These are phyloP conservation scores for Zonitis immaculata DNA, from an alignment of 2,888 invertebrate species.

Conservation along the genomic window DNA sequence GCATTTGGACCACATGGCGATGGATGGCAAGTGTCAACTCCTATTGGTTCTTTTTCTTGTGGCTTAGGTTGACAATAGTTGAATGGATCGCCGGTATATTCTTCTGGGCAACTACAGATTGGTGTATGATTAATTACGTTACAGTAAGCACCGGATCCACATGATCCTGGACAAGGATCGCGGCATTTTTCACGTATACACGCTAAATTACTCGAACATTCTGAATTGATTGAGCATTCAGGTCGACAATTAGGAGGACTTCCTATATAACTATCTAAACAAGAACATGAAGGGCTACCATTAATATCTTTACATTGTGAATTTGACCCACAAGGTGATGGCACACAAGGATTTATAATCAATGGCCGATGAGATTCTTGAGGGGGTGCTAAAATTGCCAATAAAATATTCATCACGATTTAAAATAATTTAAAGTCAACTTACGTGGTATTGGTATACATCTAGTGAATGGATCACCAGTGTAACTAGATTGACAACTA, in stretches of 20 bases:
- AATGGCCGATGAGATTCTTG: conserved; percentile 36
- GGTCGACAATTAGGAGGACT: conserved; percentile 63
- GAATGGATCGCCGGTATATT: conserved; percentile 62
- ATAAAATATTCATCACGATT: background rate
- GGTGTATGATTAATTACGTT: conserved; percentile 65
- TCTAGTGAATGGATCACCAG: conserved; percentile 71
- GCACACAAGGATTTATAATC: conserved; percentile 58
- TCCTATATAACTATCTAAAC: conserved; percentile 56
- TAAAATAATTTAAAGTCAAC: conserved; percentile 9
- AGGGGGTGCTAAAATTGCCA: conserved; percentile 31
- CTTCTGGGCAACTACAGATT: conserved; percentile 60
- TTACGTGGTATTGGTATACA: conserved; percentile 58
- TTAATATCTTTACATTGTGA: conserved; percentile 64
- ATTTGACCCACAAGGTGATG: conserved; percentile 77
- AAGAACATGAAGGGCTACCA: conserved; percentile 58
- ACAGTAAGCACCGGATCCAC: conserved; percentile 60
- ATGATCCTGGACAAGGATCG: conserved; percentile 62
- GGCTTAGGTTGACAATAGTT: conserved; percentile 53
- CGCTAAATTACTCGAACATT: conserved; percentile 57
- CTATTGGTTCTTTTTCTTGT: conserved; percentile 35
- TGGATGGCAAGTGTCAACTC: conserved; percentile 50
- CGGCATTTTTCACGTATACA: conserved; percentile 55
- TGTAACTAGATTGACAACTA: conserved; percentile 50
- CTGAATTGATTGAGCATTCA: conserved; percentile 61
- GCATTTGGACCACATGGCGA: conserved; percentile 71